Evolutionary conservation across 2,888 invertebrate genomes (phyloP).

Genomic region (Rhogogaster chlorosoma): DNA sequence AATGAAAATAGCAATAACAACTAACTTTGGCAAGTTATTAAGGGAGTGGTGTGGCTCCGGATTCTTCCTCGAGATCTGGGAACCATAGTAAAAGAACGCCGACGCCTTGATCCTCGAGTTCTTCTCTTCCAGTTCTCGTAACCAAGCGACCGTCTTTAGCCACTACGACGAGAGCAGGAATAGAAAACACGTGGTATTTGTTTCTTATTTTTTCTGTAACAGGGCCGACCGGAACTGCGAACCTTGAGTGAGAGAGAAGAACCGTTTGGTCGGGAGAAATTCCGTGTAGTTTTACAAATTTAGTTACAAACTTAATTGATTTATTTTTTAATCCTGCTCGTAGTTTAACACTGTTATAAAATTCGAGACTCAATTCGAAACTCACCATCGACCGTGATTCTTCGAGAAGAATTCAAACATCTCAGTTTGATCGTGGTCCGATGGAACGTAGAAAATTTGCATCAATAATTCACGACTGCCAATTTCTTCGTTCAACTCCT

Average conservation of each 20-base stretch:
- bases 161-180: conserved; percentile 60
- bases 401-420: conserved; percentile 59
- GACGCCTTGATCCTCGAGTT: conserved; percentile 58
- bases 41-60: neutral
- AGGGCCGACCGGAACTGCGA: conserved; percentile 59
- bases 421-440: conserved; percentile 60
- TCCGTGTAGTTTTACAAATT: neutral
- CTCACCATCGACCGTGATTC: conserved; percentile 64
- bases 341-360: neutral
- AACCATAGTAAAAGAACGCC: conserved; percentile 60
- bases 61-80: conserved; percentile 45
- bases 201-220: conserved; percentile 56
- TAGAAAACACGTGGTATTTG: conserved; percentile 59
- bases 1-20: neutral
- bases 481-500: conserved; percentile 56
- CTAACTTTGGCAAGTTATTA: neutral
- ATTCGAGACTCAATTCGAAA: neutral
- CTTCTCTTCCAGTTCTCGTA: conserved; percentile 57
- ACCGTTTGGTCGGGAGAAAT: neutral
- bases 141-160: conserved; percentile 59
- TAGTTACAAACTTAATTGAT: conserved; percentile 24
- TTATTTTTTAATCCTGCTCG: neutral
- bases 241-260: conserved; percentile 55
- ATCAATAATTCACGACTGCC: conserved; percentile 54
- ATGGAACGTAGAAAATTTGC: conserved; percentile 63